Evolutionary conservation across 2,888 invertebrate genomes (phyloP).

Genomic region (Coecobrya sp.): DNA sequence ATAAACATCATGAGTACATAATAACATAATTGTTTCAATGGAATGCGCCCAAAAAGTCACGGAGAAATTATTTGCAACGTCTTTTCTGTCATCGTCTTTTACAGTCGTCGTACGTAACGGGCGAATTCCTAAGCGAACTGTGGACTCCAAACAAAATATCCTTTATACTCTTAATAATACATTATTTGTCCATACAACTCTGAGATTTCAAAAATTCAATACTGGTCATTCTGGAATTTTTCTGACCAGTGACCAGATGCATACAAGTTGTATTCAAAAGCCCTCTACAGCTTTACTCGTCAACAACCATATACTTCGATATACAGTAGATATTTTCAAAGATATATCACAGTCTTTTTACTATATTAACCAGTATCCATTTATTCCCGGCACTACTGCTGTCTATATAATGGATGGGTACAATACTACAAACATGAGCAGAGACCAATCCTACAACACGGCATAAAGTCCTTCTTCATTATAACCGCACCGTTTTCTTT

Average conservation of each 20-base stretch:
- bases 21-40: background rate
- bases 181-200: background rate
- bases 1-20: background rate
- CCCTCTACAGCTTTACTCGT: background rate
- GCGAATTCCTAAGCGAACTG: background rate
- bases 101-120: background rate
- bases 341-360: conserved; percentile 26
- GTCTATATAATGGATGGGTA: background rate
- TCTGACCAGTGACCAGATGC: background rate
- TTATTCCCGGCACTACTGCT: background rate
- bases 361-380: background rate
- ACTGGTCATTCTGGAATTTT: background rate
- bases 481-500: background rate
- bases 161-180: background rate
- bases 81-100: background rate
- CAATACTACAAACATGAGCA: background rate
- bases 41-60: background rate
- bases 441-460: background rate
- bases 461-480: background rate
- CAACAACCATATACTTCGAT: background rate
- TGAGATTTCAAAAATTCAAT: background rate
- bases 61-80: background rate
- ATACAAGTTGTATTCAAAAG: background rate
- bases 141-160: too few species aligned
- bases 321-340: background rate